Conservation (phyloP, 1,140 invertebrate genomes). For the Heliothis subflexa region DNA sequence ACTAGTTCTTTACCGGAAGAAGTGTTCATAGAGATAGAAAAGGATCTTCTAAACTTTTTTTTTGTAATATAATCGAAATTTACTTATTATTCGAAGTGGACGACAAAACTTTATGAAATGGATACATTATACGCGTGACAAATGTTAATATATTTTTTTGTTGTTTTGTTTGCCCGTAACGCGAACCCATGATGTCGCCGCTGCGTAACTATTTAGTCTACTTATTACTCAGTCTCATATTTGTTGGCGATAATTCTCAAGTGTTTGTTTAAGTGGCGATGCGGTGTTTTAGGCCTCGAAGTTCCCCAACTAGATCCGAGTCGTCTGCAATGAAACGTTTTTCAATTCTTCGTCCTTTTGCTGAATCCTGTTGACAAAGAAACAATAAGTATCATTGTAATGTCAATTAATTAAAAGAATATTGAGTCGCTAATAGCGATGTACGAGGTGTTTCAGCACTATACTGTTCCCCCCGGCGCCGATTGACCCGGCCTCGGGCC, state of each 20-base stretch:
- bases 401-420: not conserved
- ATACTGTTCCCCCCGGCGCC: slow-evolving; percentile 60
- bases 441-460: slow-evolving; percentile 1
- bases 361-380: slow-evolving; percentile 67
- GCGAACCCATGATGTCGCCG: slow-evolving; percentile 65
- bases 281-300: slow-evolving; percentile 87
- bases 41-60: slow-evolving; percentile 56
- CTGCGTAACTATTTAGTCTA: slow-evolving; percentile 77
- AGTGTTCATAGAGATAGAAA: slow-evolving; percentile 71
- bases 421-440: slow-evolving; percentile 15
- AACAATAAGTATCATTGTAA: slow-evolving; percentile 37
- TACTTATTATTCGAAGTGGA: slow-evolving; percentile 46
- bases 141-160: slow-evolving; percentile 68
- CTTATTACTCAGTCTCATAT: slow-evolving; percentile 85
- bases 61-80: slow-evolving; percentile 35
- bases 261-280: slow-evolving; percentile 80
- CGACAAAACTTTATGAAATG: slow-evolving; percentile 48
- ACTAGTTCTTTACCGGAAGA: slow-evolving; percentile 59
- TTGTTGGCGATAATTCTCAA: slow-evolving; percentile 75
- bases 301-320: slow-evolving; percentile 86
- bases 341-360: slow-evolving; percentile 79
- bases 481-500: slow-evolving; percentile 78
- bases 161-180: slow-evolving; percentile 60
- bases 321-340: slow-evolving; percentile 87
- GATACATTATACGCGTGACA: slow-evolving; percentile 51